Percentiles rank a stretch among this genome's conserved stretches.
Evolutionary conservation across 2,113 vertebrate species (phyloP).

Genomic region (Neotoma lepida): DNA sequence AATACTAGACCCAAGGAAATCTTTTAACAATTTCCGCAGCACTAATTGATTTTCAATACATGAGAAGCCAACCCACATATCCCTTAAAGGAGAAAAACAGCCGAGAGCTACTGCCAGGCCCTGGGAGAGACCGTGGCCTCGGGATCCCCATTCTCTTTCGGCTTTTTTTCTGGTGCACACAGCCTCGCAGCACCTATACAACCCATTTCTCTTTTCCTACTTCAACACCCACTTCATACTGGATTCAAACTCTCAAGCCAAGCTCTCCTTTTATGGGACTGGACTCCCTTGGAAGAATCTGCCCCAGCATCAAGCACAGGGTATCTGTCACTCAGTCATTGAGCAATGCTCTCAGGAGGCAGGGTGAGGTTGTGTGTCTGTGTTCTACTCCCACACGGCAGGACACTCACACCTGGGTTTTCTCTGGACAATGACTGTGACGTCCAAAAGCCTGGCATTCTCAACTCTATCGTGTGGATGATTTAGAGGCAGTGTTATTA

Average conservation of each 20-base stretch:
- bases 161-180: not conserved
- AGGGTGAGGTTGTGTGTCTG: not conserved
- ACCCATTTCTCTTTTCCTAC: not conserved
- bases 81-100: not conserved
- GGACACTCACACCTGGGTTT: not conserved
- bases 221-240: not conserved
- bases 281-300: not conserved
- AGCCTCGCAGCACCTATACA: not conserved
- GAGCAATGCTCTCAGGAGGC: not conserved
- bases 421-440: not conserved
- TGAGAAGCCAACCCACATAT: not conserved
- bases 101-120: not conserved
- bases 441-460: constrained; percentile 48
- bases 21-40: not conserved
- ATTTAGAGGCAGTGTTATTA: constrained; percentile 61
- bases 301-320: not conserved
- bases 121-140: not conserved
- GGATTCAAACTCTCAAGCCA: not conserved
- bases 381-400: not conserved
- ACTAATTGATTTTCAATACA: not conserved
- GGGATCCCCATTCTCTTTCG: not conserved
- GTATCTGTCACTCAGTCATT: too few relatives aligned
- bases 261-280: not conserved
- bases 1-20: not conserved
- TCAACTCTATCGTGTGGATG: not conserved